Base-by-base conservation (phyloP, 2,113 vertebrate genomes). In the Axis porcinus region DNA sequence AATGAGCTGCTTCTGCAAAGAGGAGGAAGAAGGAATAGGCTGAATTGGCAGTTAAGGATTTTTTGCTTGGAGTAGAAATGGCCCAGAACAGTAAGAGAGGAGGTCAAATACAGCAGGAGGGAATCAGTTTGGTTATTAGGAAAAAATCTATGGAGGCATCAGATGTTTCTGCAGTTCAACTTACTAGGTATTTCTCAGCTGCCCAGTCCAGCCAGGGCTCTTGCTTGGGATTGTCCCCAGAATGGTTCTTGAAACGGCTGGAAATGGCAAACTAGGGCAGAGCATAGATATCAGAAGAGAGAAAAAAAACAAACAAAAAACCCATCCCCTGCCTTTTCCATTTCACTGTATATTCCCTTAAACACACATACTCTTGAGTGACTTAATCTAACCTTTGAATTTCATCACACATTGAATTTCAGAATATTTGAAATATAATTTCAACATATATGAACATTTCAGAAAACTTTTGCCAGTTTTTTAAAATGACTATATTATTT, bases 151-250 rank as follows among this genome's bases (percentile, higher is more conserved):
- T n/a, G 54, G 86, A 86, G 7, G 13, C 52, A 47, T 62, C 67
- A 86, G 43, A 40, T 89, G 52, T 28, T 64, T 89, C 64, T 50
- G 19, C 3, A 57, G 50, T 45, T 45, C 33, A 2, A 47, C 98
- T 99, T 99, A 99, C 99, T 0, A 99, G 98, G 95, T 99, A 99
- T 81, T 99, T 99, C 94, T 99, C 99, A 82, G 99, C 99, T 0
- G 99, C 99, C 99, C 99, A 99, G 98, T 99, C 99, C 95, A 99
- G 78, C 99, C 99, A 99, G 98, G 99, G 99, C 7, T 98, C 98
- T 97, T 99, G 99, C 98, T 99, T 98, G 16, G 99, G 98, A 95
- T 99, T 98, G 13, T 98, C 40, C 90, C 3, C 98, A 7, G 99
- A 99, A 36, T 98, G 99, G 95, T 99, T 99, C 92, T 94, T 99